Evolutionary conservation across 2,888 invertebrate genomes (phyloP), one percentile per base, ranked within the genome.

Genomic region (Osmoderma eremita): DNA sequence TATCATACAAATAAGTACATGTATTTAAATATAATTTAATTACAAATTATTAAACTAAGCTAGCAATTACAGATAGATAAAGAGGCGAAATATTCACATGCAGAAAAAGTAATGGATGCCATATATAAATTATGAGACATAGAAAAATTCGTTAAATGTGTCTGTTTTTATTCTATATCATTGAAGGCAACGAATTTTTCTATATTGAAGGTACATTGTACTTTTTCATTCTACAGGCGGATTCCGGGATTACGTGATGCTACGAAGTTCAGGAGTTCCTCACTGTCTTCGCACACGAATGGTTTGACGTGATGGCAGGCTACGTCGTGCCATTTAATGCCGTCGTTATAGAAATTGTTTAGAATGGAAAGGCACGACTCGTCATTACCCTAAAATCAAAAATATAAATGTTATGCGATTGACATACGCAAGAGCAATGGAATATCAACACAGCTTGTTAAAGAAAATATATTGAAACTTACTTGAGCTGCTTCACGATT

Each of bases 281-380:
- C 94, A 80, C 93, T 93, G 85, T 95, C 95, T 82, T 95, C 95
- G 81, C 95, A 95, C 24, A 95, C 93, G 85, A 93, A 92, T 22
- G 93, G 92, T 83, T 93, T 93, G 73, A 92, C 86, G 82, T 93
- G 93, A 81, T 93, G 92, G 80, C 93, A 93, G 73, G 93, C 93
- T 38, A 93, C 93, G 79, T 93, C 93, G 84, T 93, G 93, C 93
- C 92, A 93, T 82, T 92, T 92, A 78, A 92, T 85, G 70, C 93
- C 93, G 79, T 93, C 93, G 79, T 91, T 92, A 87, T 95, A 95
- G 87, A 95, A 94, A 83, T 95, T 94, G 85, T 95, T 95, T 78
- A 95, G 84, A 75, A 95, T 92, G 65, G 94, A 91, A 77, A 95
- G 81, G 80, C 95, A 95, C 45, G 94, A 94, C 84, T 95, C 95